Percentiles rank a stretch among this genome's conserved stretches.
phyloP scores from a whole-genome alignment of 2,888 invertebrate species.

The Nemurella pictetii region DNA sequence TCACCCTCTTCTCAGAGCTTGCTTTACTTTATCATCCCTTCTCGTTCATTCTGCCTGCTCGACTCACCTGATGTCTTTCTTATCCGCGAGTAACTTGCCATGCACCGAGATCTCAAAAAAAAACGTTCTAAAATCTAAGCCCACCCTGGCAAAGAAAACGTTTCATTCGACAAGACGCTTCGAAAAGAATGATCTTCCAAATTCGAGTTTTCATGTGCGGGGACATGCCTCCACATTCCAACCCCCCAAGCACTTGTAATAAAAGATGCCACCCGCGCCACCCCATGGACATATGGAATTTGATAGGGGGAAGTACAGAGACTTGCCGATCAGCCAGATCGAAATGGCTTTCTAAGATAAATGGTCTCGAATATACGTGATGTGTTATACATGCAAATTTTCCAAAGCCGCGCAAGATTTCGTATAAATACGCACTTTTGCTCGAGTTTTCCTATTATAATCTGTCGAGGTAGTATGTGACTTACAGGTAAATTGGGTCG shows the following conservation, averaged over 20 bases:
- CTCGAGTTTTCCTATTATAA: not conserved
- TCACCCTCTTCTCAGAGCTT: conserved; percentile 1
- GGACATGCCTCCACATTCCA: not conserved
- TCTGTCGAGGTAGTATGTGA: not conserved
- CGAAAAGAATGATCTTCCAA: not conserved
- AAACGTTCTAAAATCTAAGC: not conserved
- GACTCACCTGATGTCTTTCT: conserved; percentile 25
- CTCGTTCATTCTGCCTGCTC: not conserved
- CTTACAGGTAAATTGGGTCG: not conserved
- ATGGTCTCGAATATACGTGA: conserved; percentile 10
- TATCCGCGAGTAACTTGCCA: not conserved
- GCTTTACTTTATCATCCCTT: not conserved
- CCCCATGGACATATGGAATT: conserved; percentile 15
- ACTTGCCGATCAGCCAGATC: conserved; percentile 6
- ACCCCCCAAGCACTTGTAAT: conserved; percentile 31
- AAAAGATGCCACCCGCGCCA: conserved; percentile 31
- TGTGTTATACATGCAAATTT: conserved; percentile 34
- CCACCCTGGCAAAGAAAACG: not conserved
- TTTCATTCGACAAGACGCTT: not conserved
- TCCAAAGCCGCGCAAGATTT: not conserved
- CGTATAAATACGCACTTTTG: not conserved
- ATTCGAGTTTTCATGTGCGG: conserved; percentile 30
- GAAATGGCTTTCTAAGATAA: conserved; percentile 34
- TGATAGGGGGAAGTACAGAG: conserved; percentile 15
- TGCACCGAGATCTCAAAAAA: not conserved